Percentiles rank a stretch among this genome's conserved stretches.
Conservation (phyloP, 2,797 vertebrate species). For the Xiphorhynchus erythropygius region DNA sequence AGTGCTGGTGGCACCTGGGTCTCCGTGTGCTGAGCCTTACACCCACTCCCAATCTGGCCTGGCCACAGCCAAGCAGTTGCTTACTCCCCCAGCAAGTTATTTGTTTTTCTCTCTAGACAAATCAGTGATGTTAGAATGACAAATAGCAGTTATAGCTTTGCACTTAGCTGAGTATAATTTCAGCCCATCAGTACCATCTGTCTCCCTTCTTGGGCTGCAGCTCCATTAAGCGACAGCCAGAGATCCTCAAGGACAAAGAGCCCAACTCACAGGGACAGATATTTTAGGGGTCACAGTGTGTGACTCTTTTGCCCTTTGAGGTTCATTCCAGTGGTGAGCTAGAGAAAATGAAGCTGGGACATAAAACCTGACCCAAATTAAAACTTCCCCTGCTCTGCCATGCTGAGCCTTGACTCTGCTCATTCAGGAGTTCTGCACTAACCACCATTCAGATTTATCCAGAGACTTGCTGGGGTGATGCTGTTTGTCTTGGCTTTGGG, state of each 20-base stretch:
- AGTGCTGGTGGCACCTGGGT: slow-evolving; percentile 61
- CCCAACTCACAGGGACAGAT: background rate
- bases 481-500: background rate
- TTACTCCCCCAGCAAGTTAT: slow-evolving; percentile 68
- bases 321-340: background rate
- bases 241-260: slow-evolving; percentile 58
- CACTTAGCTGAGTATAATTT: slow-evolving; percentile 70
- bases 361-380: background rate
- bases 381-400: background rate
- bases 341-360: background rate
- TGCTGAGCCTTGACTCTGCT: background rate
- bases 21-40: slow-evolving; percentile 51
- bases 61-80: slow-evolving; percentile 41
- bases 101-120: slow-evolving; percentile 68
- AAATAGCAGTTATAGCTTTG: slow-evolving; percentile 70
- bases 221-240: slow-evolving; percentile 40
- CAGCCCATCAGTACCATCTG: slow-evolving; percentile 69
- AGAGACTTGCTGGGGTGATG: background rate
- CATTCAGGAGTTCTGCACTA: background rate
- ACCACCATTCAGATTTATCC: background rate
- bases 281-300: background rate
- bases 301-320: background rate
- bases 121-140: slow-evolving; percentile 67
- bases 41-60: slow-evolving; percentile 68
- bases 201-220: slow-evolving; percentile 54